Evolutionary conservation across 2,797 vertebrate genomes (phyloP), one percentile per base, ranked within the genome.

Genomic region (Cyprinella venusta): DNA sequence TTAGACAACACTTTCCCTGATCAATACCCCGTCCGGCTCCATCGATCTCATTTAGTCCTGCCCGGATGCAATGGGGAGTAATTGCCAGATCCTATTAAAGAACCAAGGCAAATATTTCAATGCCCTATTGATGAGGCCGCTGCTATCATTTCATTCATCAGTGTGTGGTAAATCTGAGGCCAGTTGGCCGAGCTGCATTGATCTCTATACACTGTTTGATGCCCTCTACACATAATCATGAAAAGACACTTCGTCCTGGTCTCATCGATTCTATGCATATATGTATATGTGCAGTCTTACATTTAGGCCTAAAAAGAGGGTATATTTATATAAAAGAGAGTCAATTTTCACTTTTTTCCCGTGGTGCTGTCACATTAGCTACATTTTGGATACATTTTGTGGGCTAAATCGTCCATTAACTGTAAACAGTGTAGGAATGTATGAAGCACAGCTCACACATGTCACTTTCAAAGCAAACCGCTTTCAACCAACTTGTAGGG

Each of bases 51-150:
- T 91, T 91, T 79, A 83, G 61, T 88, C 90, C 82, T 89, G 88
- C 90, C 82, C 82, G 87, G 59, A 69, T 48, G 88, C 90, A 56
- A 88, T 84, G 83, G 69, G 83, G 80, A 84, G 89, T 86, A 87
- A 88, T 92, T 92, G 92, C 93, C 93, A 92, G 89, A 93, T 93
- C 90, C 83, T 83, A 92, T 94, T 94, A 92, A 91, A 91, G 88
- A 79, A 86, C 82, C 81, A 71, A 79, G 74, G 79, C 81, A 92
- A 89, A 93, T 92, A 90, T 93, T 93, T 94, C 89, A 93, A 92
- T 94, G 90, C 85, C 56, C 89, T 84, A 91, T 90, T 87, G 84
- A 91, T 91, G 82, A 90, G 85, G 81, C 82, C 75, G 80, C 59
- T 87, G 78, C 84, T 88, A 87, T 89, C 85, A 21, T 87, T 59